Percentiles rank a stretch among this genome's conserved stretches.
These are phyloP conservation scores for Hiodon tergisus DNA, from an alignment of 2,113 vertebrate species.

Conservation along the genomic window DNA sequence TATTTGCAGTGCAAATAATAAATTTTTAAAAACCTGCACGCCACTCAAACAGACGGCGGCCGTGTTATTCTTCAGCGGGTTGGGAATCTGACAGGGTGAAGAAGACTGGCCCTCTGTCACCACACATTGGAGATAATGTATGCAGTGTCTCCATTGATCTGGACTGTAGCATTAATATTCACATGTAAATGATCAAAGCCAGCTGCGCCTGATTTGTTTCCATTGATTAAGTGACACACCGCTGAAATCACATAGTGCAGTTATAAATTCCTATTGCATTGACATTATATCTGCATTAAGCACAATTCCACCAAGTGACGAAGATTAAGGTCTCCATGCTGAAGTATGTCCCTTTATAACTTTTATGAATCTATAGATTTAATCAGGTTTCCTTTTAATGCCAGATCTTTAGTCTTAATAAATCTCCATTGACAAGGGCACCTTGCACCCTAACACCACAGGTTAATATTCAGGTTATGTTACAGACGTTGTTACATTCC, in stretches of 20 bases:
- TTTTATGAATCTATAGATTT: constrained; percentile 43
- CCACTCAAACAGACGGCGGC: too few species aligned
- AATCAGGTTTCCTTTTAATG: constrained; percentile 57
- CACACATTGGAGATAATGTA: constrained; percentile 71
- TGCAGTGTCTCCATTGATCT: constrained; percentile 74
- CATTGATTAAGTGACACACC: constrained; percentile 85
- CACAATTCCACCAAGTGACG: constrained; percentile 70
- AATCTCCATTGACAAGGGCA: constrained; percentile 58
- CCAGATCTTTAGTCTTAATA: constrained; percentile 67
- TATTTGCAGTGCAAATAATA: too few species aligned
- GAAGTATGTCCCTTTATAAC: constrained; percentile 36
- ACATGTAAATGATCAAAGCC: constrained; percentile 70
- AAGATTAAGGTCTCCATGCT: constrained; percentile 57
- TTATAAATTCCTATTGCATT: constrained; percentile 87
- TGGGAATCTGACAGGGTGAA: neutral
- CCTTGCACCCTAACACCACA: constrained; percentile 17
- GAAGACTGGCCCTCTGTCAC: constrained; percentile 46
- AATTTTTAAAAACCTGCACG: neutral
- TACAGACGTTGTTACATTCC: too few species aligned
- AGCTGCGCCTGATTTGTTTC: constrained; percentile 77
- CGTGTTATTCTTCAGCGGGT: neutral
- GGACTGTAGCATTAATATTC: constrained; percentile 74
- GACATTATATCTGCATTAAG: constrained; percentile 74
- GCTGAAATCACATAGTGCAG: constrained; percentile 67
- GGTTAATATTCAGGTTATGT: neutral